Evolutionary conservation across 2,113 vertebrate genomes (phyloP).

Genomic region (Mobula hypostoma): DNA sequence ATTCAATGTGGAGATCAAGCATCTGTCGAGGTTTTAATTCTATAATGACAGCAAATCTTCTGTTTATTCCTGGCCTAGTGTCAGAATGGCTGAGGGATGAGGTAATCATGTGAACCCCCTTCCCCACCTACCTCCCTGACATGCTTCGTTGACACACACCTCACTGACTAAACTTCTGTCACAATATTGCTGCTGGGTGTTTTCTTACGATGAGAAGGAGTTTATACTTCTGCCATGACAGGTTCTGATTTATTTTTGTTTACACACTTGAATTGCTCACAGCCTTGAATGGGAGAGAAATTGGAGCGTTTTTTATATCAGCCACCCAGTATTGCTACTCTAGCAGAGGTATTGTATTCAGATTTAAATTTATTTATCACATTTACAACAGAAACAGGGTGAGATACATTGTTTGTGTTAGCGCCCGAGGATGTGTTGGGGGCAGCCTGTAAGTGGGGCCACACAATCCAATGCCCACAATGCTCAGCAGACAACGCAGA

Average conservation of each 20-base stretch:
- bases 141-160: neutral
- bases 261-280: neutral
- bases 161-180: neutral
- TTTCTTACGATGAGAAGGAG: neutral
- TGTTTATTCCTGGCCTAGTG: neutral
- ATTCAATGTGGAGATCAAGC: neutral
- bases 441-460: too few species aligned
- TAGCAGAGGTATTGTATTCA: neutral
- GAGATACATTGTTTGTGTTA: too few species aligned
- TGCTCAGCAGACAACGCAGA: too few species aligned
- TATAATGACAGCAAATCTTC: neutral
- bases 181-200: neutral
- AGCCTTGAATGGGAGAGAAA: neutral
- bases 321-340: neutral
- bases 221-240: neutral
- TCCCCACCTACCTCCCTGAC: neutral
- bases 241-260: neutral
- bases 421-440: too few species aligned
- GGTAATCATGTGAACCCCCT: neutral
- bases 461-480: too few species aligned
- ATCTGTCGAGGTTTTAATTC: neutral
- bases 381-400: too few species aligned
- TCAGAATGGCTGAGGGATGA: neutral
- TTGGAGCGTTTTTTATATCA: neutral
- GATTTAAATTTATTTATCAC: too few species aligned